Percentiles rank a stretch among this genome's conserved stretches.
Evolutionary conservation across 1,140 invertebrate genomes (phyloP).

Genomic region (Lucilia sericata): DNA sequence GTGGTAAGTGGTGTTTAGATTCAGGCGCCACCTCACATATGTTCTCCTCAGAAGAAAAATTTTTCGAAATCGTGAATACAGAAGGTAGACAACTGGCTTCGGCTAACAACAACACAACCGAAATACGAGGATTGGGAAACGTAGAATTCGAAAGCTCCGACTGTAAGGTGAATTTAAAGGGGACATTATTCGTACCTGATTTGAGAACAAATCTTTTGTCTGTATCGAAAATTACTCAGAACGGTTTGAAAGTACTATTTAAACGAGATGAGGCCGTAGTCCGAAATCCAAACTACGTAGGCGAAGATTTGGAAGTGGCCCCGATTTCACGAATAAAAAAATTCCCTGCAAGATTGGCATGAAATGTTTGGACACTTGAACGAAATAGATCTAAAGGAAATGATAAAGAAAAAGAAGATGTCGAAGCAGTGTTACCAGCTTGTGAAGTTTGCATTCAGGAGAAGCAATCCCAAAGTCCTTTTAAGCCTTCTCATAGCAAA

Average conservation of each 20-base stretch:
- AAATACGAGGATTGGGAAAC: constrained; percentile 10
- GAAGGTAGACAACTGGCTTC: background rate
- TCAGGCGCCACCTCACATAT: constrained; percentile 48
- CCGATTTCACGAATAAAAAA: background rate
- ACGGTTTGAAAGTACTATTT: too few relatives aligned
- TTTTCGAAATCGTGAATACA: constrained; percentile 35
- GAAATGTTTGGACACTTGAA: too few relatives aligned
- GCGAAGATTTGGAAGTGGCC: background rate
- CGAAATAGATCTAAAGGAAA: constrained; percentile 24
- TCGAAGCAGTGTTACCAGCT: constrained; percentile 21
- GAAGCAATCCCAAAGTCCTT: background rate
- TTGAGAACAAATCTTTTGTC: background rate
- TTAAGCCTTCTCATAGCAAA: background rate
- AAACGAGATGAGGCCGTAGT: constrained; percentile 7
- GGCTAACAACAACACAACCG: background rate
- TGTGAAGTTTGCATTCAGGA: constrained; percentile 47
- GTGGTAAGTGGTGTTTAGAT: constrained; percentile 45
- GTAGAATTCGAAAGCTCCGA: constrained; percentile 26
- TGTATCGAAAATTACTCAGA: too few relatives aligned
- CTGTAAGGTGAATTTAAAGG: too few relatives aligned
- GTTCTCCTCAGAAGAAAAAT: constrained; percentile 45
- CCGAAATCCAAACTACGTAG: constrained; percentile 10
- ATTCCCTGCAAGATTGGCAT: background rate
- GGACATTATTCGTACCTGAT: constrained; percentile 35
- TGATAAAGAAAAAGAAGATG: constrained; percentile 29